Evolutionary conservation across 2,888 invertebrate species (phyloP).

Genomic region (Dryomyza anilis): DNA sequence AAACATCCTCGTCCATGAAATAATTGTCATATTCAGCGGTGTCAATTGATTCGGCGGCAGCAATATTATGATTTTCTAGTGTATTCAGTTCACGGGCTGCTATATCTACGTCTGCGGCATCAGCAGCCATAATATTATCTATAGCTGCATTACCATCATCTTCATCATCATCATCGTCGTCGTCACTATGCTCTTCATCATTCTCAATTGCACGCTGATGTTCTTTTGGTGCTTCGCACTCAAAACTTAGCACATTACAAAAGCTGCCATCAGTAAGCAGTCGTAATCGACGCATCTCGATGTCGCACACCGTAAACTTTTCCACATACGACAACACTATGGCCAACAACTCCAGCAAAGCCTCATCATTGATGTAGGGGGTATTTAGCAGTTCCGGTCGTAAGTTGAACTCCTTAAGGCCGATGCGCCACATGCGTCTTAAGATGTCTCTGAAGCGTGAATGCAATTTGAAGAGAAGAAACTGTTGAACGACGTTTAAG

Average conservation of each 20-base stretch:
- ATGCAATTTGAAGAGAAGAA: slow-evolving; percentile 41
- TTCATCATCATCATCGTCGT: neutral
- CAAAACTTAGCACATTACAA: slow-evolving; percentile 35
- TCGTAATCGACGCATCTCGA: slow-evolving; percentile 42
- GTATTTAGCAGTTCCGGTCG: neutral
- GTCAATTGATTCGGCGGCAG: too few relatives aligned
- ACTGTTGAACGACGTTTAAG: slow-evolving; percentile 44
- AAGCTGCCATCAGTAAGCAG: slow-evolving; percentile 36
- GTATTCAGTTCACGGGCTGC: too few relatives aligned
- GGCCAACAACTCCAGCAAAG: slow-evolving; percentile 42
- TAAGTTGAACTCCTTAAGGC: neutral
- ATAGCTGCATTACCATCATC: too few relatives aligned
- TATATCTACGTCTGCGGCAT: too few relatives aligned
- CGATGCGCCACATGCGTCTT: slow-evolving; percentile 39
- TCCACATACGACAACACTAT: slow-evolving; percentile 40
- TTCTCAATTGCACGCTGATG: neutral
- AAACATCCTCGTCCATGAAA: slow-evolving; percentile 50
- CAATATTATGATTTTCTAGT: too few relatives aligned
- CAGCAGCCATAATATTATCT: too few relatives aligned
- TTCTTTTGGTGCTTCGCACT: slow-evolving; percentile 37
- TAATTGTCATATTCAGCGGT: too few relatives aligned
- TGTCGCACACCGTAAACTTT: slow-evolving; percentile 38
- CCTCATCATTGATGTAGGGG: neutral
- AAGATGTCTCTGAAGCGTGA: slow-evolving; percentile 43
- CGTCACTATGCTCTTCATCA: neutral